A percentile compares a stretch with the other conserved stretches of the same genome.
These are phyloP conservation scores for Merodon equestris DNA, from an alignment of 2,888 invertebrate genomes.

Conservation along the genomic window DNA sequence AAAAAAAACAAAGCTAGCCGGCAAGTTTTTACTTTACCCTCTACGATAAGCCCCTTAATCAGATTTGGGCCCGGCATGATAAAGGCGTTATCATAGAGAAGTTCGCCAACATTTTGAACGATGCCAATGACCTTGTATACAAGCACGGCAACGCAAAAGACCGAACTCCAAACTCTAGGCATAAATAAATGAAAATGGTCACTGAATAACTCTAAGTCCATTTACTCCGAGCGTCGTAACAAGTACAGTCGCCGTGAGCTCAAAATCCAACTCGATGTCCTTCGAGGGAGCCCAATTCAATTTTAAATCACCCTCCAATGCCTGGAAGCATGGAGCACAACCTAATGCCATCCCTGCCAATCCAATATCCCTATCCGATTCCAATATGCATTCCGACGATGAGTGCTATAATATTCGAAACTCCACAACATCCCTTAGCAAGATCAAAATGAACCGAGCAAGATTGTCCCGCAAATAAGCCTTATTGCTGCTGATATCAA, in stretches of 20 bases:
- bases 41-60: too few species aligned
- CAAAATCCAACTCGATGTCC: slow-evolving; percentile 74
- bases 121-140: too few species aligned
- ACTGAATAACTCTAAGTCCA: slow-evolving; percentile 88
- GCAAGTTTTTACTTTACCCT: too few species aligned
- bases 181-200: slow-evolving; percentile 79
- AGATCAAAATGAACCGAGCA: slow-evolving; percentile 76
- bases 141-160: slow-evolving; percentile 70
- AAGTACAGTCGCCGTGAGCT: slow-evolving; percentile 83
- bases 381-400: slow-evolving; percentile 48
- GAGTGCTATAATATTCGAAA: slow-evolving; percentile 58
- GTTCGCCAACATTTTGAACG: too few species aligned
- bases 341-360: slow-evolving; percentile 73
- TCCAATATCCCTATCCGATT: slow-evolving; percentile 70
- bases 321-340: slow-evolving; percentile 74
- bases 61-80: too few species aligned
- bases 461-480: slow-evolving; percentile 77
- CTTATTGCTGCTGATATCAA: slow-evolving; percentile 71
- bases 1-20: too few species aligned
- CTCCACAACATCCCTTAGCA: slow-evolving; percentile 37
- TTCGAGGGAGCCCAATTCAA: slow-evolving; percentile 73
- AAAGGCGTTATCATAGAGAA: too few species aligned
- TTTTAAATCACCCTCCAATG: slow-evolving; percentile 55
- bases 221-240: slow-evolving; percentile 92
- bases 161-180: slow-evolving; percentile 77